These are phyloP conservation scores for Rhabditophanes sp. DNA, from an alignment of 2,888 invertebrate species.

Conservation along the genomic window DNA sequence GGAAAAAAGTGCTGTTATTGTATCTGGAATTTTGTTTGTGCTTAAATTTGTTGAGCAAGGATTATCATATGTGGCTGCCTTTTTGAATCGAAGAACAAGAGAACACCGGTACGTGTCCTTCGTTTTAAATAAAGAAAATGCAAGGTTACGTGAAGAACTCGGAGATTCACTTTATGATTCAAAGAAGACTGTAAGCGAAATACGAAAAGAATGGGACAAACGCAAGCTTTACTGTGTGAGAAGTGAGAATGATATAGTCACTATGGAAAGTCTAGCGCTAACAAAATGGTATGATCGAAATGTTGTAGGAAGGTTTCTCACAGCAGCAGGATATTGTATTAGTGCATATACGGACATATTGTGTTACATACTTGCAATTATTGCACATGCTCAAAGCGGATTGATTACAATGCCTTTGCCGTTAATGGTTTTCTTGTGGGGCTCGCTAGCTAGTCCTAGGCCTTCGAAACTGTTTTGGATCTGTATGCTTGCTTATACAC, in stretches of 20 bases:
- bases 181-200: slow-evolving; percentile 11
- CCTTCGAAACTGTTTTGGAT: slow-evolving; percentile 98
- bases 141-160: slow-evolving; percentile 9
- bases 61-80: slow-evolving; percentile 17
- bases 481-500: slow-evolving; percentile 87
- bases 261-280: slow-evolving; percentile 35
- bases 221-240: slow-evolving; percentile 29
- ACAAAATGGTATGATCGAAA: slow-evolving; percentile 40
- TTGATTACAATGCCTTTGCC: slow-evolving; percentile 80
- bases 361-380: slow-evolving; percentile 84
- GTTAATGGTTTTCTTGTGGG: slow-evolving; percentile 91
- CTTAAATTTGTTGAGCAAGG: no score
- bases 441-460: slow-evolving; percentile 78
- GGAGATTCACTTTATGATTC: slow-evolving; percentile 17
- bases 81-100: slow-evolving; percentile 62
- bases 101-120: slow-evolving; percentile 86
- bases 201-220: slow-evolving; percentile 25
- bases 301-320: slow-evolving; percentile 27
- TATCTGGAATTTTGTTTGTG: no score
- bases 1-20: no score
- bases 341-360: slow-evolving; percentile 59
- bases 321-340: slow-evolving; percentile 31
- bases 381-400: slow-evolving; percentile 86
- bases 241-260: slow-evolving; percentile 31
- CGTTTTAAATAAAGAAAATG: slow-evolving; percentile 71